Base-by-base conservation (phyloP, 2,113 vertebrate genomes). In the Agelaius tricolor region DNA sequence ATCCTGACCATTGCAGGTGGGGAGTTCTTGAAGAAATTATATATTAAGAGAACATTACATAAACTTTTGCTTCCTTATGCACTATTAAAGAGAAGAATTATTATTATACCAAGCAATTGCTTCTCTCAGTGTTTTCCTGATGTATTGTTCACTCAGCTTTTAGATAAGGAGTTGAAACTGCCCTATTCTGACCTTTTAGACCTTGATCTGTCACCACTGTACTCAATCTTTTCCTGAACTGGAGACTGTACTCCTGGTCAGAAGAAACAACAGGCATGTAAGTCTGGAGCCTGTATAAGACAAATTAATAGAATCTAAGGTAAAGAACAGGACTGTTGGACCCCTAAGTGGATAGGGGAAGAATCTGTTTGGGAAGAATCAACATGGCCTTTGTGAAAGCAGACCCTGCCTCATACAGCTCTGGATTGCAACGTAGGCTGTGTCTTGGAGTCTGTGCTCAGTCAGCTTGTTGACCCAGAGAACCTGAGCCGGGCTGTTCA, bases 351-450 rank as follows among this genome's bases (percentile, higher is more conserved):
- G 79, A 15, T 51, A 37, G 35, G 8, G 37, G 41, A 43, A 43
- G 41, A 43, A 43, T 31, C 37, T 69, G 7, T 18, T 2, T n/a
- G 41, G 62, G 21, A 72, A 75, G 22, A 74, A 73, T 73, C 23
- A 47, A 21, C 0, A 0, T 47, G 33, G 31, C 39, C 59, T 65
- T 49, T 80, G 15, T 65, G 22, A 47, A 61, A 83, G 75, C 47
- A 72, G 21, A 30, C 44, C 13, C 23, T 78, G 30, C 63, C 46
- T 91, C 37, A 3, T 13, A 4, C 5, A 6, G 0, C n/a, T 90
- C 31, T 67, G 47, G 28, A 51, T 55, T 9, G 1, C 20, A 52
- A 0, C 0, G 0, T 27, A 55, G 69, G 39, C 73, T 43, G 62
- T 72, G 52, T 80, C 35, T 58, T 59, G 21, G 33, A 65, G 66